Base-by-base conservation (phyloP, 2,113 vertebrate genomes). In the Amazona guildingii region DNA sequence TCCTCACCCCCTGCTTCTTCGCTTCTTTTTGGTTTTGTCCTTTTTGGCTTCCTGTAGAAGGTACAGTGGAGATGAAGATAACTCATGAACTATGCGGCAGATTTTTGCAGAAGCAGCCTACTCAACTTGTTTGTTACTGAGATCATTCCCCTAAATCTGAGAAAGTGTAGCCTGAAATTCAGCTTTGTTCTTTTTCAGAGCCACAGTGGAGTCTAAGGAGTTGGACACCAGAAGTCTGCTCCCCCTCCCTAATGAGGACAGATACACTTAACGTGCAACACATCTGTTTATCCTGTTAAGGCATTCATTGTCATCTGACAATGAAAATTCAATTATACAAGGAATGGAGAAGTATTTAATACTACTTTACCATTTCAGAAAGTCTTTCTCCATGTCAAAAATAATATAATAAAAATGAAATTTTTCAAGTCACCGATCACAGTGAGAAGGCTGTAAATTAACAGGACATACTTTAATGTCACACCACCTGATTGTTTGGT, bases 131-230 rank as follows among this genome's bases (percentile, higher is more conserved):
- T 78, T 83, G 19, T 78, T 92, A 83, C 13, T 25, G 70, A 54
- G 37, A 86, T 54, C 17, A 5, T 77, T 77, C 48, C 33, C 23
- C 62, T 68, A 55, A 59, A 27, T 78, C 73, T 72, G 62, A 70
- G 10, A 68, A 92, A 44, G 27, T 37, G 43, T 37, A 52, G 64
- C 29, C 33, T 67, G 72, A 62, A 84, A 35, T 59, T 24, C 57
- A 62, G 17, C 14, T 68, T 59, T 70, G 7, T 41, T 80, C 33
- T 66, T 18, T 79, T 86, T 44, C 37, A 70, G 41, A 90, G 44
- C 44, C 0, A 0, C 21, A n/a, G 1, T 3, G 17, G 25, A 72
- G 6, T 70, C 77, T 43, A 33, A 74, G 18, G 70, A 73, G 17
- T 3, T 57, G 17, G 13, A 48, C 25, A 31, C n/a, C 15, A 43